Base-by-base conservation (phyloP, 2,797 vertebrate species). In the Ficedula albicollis region DNA sequence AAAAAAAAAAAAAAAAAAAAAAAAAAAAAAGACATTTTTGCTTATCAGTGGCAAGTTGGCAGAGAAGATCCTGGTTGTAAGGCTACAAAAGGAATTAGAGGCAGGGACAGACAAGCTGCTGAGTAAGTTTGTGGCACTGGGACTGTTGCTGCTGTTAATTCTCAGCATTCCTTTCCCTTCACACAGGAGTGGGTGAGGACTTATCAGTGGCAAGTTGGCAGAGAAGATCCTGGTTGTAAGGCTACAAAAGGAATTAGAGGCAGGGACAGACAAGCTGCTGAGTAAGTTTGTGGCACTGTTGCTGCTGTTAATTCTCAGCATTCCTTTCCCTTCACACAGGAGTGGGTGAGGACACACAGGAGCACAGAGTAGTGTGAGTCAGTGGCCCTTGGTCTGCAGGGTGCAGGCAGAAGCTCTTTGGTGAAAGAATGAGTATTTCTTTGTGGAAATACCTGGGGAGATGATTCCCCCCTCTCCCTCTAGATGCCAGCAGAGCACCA, bases 401-500 rank as follows among this genome's bases (percentile, higher is more conserved):
- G 19, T 13, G 41, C 39, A 46, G 68, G 58, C 21, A 88, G 54
- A 56, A 74, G 21, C 25, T 60, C 41, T 46, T 5, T 2, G 48
- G 29, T 51, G 51, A 22, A 43, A 39, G 43, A 72, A 20, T 11
- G 5, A 38, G 10, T 19, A 10, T 39, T 89, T 78, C 51, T 34
- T 9, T 3, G n/a, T 4, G 68, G 46, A 39, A 30, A 49, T n/a
- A 72, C 52, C 60, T 39, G 62, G 38, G 41, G 34, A 87, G 44
- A 20, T 55, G 73, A 59, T 95, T 94, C 90, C 55, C 34, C 29
- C 46, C 34, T 90, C 69, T 91, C 59, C 96, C 96, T 94, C 83
- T 96, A 96, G 94, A 44, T 93, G 96, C 59, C 96, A 91, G 95
- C 95, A 97, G 66, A 94, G 82, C 77, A 55, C 63, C 3, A 38